A percentile compares a stretch with the other conserved stretches of the same genome.
These are phyloP conservation scores for Linyphia triangularis DNA, from an alignment of 2,888 invertebrate species.

Conservation along the genomic window DNA sequence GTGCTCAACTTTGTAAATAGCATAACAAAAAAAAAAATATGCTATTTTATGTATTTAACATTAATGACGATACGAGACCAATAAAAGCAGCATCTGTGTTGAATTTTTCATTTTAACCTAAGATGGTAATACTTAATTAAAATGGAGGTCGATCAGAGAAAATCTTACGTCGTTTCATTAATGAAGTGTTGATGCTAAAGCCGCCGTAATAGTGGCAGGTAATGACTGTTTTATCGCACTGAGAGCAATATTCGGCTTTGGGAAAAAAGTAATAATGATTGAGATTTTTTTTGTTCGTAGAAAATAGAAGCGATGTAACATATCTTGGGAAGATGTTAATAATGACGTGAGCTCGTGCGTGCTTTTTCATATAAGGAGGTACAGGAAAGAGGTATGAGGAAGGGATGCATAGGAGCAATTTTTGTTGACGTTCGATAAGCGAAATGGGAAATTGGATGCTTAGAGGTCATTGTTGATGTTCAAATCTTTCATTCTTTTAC, in stretches of 20 bases:
- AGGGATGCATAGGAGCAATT: background rate
- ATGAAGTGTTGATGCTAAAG: background rate
- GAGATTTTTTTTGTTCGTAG: background rate
- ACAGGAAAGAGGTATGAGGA: background rate
- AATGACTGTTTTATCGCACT: conserved; percentile 25
- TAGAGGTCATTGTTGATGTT: no score
- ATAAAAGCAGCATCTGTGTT: background rate
- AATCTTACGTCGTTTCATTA: conserved; percentile 13
- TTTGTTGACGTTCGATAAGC: no score
- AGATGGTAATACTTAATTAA: conserved; percentile 26
- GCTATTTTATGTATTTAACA: background rate
- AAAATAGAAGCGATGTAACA: background rate
- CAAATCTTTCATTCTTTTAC: no score
- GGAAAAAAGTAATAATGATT: background rate
- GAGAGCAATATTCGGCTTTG: background rate
- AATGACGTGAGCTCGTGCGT: background rate
- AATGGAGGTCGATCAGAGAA: background rate
- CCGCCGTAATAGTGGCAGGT: background rate
- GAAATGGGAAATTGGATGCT: no score
- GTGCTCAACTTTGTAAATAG: no score
- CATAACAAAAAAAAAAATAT: background rate
- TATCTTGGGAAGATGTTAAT: conserved; percentile 1
- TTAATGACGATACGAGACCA: background rate
- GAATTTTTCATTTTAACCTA: background rate
- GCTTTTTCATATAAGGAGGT: background rate